Conservation (phyloP, 2,888 invertebrate species). For the Stramonita haemastoma region DNA sequence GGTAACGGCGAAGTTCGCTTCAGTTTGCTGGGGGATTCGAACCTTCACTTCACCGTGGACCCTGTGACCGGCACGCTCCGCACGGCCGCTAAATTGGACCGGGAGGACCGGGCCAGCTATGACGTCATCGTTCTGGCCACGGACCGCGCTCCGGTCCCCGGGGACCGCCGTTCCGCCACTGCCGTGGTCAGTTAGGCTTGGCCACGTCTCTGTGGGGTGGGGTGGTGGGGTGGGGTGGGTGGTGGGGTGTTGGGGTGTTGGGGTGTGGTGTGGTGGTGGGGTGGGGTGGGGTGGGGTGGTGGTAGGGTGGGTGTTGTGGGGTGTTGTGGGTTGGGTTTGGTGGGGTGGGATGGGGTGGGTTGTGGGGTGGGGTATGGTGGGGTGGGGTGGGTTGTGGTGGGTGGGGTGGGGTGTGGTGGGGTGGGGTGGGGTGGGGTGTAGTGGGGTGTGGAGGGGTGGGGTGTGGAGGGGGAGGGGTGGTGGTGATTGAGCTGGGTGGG, state of each 20-base stretch:
- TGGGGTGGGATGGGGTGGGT: not conserved
- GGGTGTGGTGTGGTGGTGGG: not conserved
- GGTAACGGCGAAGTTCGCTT: slow-evolving; percentile 91
- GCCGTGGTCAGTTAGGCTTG: no score
- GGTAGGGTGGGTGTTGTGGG: no score
- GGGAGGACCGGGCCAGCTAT: slow-evolving; percentile 89
- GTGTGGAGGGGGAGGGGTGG: not conserved
- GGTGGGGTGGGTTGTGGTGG: no score
- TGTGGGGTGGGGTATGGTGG: no score
- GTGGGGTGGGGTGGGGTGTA: no score
- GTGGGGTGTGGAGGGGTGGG: not conserved
- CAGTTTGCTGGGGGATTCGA: slow-evolving; percentile 88
- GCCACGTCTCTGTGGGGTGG: no score
- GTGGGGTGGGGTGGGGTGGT: no score
- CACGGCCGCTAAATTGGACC: slow-evolving; percentile 86
- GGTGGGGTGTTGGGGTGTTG: not conserved
- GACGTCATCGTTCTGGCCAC: slow-evolving; percentile 90
- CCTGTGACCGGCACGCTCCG: slow-evolving; percentile 89
- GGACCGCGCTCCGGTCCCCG: slow-evolving; percentile 84
- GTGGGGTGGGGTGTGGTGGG: no score
- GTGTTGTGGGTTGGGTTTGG: not conserved
- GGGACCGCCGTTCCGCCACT: slow-evolving; percentile 73
- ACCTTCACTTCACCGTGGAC: slow-evolving; percentile 85
- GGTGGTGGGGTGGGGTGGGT: no score
- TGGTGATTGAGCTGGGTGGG: no score